These are phyloP conservation scores for Lepidurus couesii DNA, from an alignment of 1,140 invertebrate genomes.

Conservation along the genomic window DNA sequence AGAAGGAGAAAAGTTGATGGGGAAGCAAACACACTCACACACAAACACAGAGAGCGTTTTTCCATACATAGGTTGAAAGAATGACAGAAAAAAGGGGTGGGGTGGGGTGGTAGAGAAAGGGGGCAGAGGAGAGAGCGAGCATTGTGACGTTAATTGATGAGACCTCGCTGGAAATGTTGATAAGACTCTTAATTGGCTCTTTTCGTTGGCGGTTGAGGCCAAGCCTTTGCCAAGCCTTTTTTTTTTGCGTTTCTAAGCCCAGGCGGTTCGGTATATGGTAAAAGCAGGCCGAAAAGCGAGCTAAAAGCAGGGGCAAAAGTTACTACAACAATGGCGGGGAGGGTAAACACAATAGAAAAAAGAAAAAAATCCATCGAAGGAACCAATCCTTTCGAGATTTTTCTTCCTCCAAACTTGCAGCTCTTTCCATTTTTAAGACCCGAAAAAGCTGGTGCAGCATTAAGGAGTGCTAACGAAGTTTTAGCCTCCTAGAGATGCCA, in stretches of 20 bases:
- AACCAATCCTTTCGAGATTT: constrained; percentile 3
- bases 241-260: too few species aligned
- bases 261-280: too few species aligned
- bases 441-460: constrained; percentile 16
- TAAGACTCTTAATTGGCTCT: constrained; percentile 22
- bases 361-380: not conserved
- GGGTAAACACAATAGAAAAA: not conserved
- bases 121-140: not conserved
- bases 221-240: too few species aligned
- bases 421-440: constrained; percentile 22
- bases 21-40: not conserved
- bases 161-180: constrained; percentile 21
- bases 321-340: not conserved
- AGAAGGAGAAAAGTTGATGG: not conserved
- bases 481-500: not conserved
- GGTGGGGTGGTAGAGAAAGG: not conserved
- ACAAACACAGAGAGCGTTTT: not conserved
- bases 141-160: constrained; percentile 19
- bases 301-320: not conserved
- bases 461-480: constrained; percentile 19
- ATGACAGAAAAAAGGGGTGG: not conserved
- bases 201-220: not conserved
- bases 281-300: not conserved
- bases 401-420: not conserved
- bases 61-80: not conserved